Conservation (phyloP, 2,797 vertebrate species). For the Dromococcyx pavoninus region DNA sequence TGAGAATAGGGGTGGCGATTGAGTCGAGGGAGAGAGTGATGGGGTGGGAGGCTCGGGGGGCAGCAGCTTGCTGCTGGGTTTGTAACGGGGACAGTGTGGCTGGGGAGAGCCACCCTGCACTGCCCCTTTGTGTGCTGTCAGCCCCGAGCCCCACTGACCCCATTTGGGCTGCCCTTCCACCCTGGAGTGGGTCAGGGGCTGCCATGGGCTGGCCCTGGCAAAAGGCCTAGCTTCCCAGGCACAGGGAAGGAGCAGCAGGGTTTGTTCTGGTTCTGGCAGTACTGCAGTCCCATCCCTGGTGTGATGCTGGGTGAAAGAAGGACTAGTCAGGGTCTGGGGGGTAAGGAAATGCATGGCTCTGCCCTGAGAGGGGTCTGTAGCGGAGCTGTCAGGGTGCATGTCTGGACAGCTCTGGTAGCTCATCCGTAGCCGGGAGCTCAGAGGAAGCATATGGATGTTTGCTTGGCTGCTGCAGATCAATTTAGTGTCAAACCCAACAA, state of each 20-base stretch:
- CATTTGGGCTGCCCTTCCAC: too few species aligned
- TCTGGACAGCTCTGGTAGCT: neutral
- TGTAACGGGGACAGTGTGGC: too few species aligned
- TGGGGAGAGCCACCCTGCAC: too few species aligned
- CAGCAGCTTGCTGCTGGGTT: neutral
- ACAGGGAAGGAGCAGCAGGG: too few species aligned
- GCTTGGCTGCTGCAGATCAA: neutral
- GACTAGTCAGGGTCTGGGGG: accelerated
- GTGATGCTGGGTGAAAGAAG: neutral
- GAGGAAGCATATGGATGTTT: accelerated
- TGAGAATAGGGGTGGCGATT: too few species aligned
- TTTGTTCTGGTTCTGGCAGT: accelerated
- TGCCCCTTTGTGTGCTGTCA: too few species aligned
- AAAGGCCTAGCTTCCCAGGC: too few species aligned
- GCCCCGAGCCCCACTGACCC: too few species aligned
- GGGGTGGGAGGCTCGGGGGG: too few species aligned
- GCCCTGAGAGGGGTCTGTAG: accelerated
- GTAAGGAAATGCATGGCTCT: accelerated
- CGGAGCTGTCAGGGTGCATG: accelerated
- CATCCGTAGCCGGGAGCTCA: accelerated
- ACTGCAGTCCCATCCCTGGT: accelerated
- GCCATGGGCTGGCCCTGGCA: too few species aligned
- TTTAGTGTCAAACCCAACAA: neutral
- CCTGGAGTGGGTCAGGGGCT: neutral
- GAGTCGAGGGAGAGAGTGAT: too few species aligned